Conservation (phyloP, 2,888 invertebrate genomes). For the Caenorhabditis sp. region DNA sequence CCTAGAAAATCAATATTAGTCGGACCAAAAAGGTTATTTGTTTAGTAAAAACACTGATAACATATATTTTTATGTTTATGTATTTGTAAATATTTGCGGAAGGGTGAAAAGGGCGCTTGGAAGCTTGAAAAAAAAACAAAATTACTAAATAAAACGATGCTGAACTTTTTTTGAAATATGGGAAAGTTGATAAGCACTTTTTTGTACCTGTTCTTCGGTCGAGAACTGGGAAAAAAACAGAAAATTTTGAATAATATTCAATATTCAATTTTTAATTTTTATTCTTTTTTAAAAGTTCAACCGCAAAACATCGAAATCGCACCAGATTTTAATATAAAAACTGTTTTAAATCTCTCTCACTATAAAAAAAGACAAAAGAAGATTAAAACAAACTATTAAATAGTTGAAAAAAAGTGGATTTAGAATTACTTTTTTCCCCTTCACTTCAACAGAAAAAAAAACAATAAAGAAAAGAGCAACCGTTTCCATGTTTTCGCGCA, state of each 20-base stretch:
- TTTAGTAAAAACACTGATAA: neutral
- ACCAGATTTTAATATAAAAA: neutral
- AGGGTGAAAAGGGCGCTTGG: neutral
- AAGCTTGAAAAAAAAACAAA: neutral
- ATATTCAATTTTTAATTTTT: too few species aligned
- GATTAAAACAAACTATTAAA: neutral
- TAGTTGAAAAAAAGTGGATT: neutral
- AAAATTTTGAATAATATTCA: neutral
- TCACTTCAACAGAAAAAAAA: slow-evolving; percentile 12
- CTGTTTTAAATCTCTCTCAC: neutral
- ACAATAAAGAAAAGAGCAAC: slow-evolving; percentile 7
- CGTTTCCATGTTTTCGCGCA: slow-evolving; percentile 4
- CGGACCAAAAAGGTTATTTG: neutral
- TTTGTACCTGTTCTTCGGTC: neutral
- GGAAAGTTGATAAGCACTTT: neutral
- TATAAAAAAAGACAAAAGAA: neutral
- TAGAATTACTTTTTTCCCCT: slow-evolving; percentile 8
- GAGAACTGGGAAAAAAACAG: neutral
- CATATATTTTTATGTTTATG: neutral
- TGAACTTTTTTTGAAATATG: neutral
- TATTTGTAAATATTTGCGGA: neutral
- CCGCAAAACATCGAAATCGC: neutral
- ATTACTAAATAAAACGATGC: neutral
- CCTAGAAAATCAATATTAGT: neutral
- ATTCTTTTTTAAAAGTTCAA: neutral